These are phyloP conservation scores for Gambusia yucatana DNA, from an alignment of 2,797 vertebrate species.

Conservation along the genomic window DNA sequence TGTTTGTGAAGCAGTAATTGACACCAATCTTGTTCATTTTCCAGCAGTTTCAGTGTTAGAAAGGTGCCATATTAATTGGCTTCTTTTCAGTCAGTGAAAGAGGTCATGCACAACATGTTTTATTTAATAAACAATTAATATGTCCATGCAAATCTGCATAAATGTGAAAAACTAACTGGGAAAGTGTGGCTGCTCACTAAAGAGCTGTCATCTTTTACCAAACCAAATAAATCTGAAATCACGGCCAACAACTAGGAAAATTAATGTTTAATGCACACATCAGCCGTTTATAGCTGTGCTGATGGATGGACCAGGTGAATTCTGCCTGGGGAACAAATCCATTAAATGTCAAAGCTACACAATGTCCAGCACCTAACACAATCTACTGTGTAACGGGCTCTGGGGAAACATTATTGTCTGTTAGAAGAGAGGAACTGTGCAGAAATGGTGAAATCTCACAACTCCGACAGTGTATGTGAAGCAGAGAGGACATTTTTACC, in stretches of 20 bases:
- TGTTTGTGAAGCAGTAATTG: conserved; percentile 7
- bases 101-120: conserved; percentile 10
- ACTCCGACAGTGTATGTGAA: conserved; percentile 22
- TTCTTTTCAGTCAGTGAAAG: conserved; percentile 8
- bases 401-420: conserved; percentile 32
- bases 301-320: conserved; percentile 4
- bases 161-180: background rate
- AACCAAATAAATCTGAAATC: conserved; percentile 22
- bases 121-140: conserved; percentile 1
- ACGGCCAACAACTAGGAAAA: conserved; percentile 8
- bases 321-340: conserved; percentile 17
- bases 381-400: conserved; percentile 15
- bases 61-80: conserved; percentile 11
- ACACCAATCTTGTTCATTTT: conserved; percentile 16
- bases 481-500: conserved; percentile 37
- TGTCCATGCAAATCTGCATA: conserved; percentile 1
- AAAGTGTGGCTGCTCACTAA: background rate
- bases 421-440: conserved; percentile 26
- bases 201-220: background rate
- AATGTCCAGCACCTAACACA: conserved; percentile 28
- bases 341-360: conserved; percentile 24
- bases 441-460: conserved; percentile 38
- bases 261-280: conserved; percentile 12
- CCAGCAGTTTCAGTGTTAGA: conserved; percentile 16
- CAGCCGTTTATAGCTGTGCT: conserved; percentile 7